Base-by-base conservation (phyloP, 1,140 invertebrate genomes). In the Nasonia longicornis region DNA sequence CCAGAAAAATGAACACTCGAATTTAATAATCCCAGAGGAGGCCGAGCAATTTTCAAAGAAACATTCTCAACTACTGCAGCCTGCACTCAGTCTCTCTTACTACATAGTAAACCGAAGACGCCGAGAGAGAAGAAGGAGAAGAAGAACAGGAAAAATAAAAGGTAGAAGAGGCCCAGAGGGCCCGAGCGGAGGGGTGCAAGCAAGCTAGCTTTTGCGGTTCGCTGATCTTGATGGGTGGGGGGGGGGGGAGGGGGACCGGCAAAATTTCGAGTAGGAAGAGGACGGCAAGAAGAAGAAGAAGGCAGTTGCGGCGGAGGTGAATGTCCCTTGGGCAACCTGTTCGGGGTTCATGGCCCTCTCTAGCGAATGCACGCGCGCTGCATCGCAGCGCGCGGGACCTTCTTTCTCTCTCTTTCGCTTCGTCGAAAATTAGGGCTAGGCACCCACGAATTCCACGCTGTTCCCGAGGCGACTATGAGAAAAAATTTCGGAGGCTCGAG, bases 321-420 rank as follows among this genome's bases (percentile, higher is more conserved):
- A 90, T 87, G 90, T 91, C 90, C 90, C 22, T 22, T 22, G 89
- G 89, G 87, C 89, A 91, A 91, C 90, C 90, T 91, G 90, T 91
- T 91, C 90, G 89, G 88, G 89, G 90, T 91, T 91, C 90, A 91
- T 90, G 90, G 90, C 90, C 89, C 90, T 89, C 88, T 86, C 20
- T 58, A 58, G 52, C 75, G 74, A 66, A 74, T 87, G 86, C 87
- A 89, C 88, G 86, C 86, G 85, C 86, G 87, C 86, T 86, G 86
- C 86, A 87, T 78, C 84, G 82, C n/a, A 20, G 14, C 16, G 22
- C 31, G 52, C n/a, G 7, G 12, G 3, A 38, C 58, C 64, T 64
- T 52, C 29, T 77, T 16, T 58, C 77, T 72, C 31, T 38, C 31
- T 20, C 35, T 69, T 2, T 70, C 29, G 70, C 64, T n/a, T 3